Evolutionary conservation across 64 coral and sea anemone genomes (phyloP), one percentile per base, ranked within the genome.

Genomic region (Pocillopora verrucosa): DNA sequence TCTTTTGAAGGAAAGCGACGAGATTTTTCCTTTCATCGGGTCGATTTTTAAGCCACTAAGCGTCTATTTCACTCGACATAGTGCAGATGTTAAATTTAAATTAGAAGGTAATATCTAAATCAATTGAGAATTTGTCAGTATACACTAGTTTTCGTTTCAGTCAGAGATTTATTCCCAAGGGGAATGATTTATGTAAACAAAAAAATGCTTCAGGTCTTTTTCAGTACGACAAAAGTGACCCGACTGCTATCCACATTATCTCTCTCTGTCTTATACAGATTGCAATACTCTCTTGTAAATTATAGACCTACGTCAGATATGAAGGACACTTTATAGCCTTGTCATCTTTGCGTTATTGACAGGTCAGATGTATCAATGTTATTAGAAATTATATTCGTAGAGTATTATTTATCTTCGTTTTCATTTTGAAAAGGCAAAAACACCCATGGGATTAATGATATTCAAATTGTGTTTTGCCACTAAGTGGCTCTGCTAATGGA

Each of bases 31-130:
- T 57, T 56, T 51, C 6, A 85, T 69, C n/a, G 17, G n/a, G 51
- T 45, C 68, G 59, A 69, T 65, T 85, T 70, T 30, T 85, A 2
- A 57, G 30, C 65, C 82, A 58, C 63, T 57, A 65, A 72, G 38
- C 13, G 22, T 61, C 17, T 14, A 62, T 81, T 81, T 58, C 59
- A 56, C 26, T 79, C 80, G 22, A 19, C 34, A 56, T 34, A 16
- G 45, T 56, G 75, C 75, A 77, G 45, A 77, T 77, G 38, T 77
- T 77, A 77, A 77, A 77, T 67, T 35, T 84, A 67, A 65, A 84
- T 84, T 69, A 45, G 35, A 84, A 41, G 56, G 80, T 84, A 65
- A 67, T 84, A 84, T 65, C 24, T 58, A 19, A 85, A 70, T 70
- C 19, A 70, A 70, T 70, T 70, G 67, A 24, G 67, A 70, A 70